phyloP scores from a whole-genome alignment of 2,888 invertebrate species.

The Polymixis flavicincta region DNA sequence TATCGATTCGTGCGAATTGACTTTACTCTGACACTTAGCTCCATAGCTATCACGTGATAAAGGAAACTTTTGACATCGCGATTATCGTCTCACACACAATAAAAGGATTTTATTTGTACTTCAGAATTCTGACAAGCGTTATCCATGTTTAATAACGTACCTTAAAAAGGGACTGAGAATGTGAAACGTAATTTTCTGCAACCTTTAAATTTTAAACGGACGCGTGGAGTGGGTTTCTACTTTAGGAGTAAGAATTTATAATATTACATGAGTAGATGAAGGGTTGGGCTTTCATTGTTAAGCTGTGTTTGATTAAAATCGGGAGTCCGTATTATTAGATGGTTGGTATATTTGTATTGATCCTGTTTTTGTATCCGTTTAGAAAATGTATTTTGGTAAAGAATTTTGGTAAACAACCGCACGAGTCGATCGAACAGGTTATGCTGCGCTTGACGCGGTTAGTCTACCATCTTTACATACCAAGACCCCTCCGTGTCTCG shows the following conservation, averaged over 20 bases:
- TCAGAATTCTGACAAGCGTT: slow-evolving; percentile 49
- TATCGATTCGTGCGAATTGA: too few species aligned
- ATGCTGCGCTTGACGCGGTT: too few species aligned
- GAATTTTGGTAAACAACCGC: background rate
- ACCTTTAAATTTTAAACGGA: slow-evolving; percentile 56
- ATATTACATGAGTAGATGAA: slow-evolving; percentile 35
- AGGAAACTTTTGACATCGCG: slow-evolving; percentile 40
- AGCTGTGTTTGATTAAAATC: slow-evolving; percentile 30
- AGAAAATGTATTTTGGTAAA: background rate
- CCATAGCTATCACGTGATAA: slow-evolving; percentile 31
- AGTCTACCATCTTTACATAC: too few species aligned
- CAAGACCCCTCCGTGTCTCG: too few species aligned
- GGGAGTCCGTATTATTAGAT: background rate
- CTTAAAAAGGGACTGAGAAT: slow-evolving; percentile 44
- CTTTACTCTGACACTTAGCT: slow-evolving; percentile 26
- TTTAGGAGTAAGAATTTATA: slow-evolving; percentile 47
- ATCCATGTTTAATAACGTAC: slow-evolving; percentile 59
- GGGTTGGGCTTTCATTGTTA: slow-evolving; percentile 37
- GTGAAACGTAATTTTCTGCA: slow-evolving; percentile 49
- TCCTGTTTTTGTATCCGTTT: slow-evolving; percentile 2
- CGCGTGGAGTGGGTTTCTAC: slow-evolving; percentile 17
- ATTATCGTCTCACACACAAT: slow-evolving; percentile 47
- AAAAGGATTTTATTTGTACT: slow-evolving; percentile 41
- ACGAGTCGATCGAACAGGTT: too few species aligned
- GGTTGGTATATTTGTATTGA: background rate